phyloP scores from a whole-genome alignment of 2,888 invertebrate species.

The Synergus umbraculus region DNA sequence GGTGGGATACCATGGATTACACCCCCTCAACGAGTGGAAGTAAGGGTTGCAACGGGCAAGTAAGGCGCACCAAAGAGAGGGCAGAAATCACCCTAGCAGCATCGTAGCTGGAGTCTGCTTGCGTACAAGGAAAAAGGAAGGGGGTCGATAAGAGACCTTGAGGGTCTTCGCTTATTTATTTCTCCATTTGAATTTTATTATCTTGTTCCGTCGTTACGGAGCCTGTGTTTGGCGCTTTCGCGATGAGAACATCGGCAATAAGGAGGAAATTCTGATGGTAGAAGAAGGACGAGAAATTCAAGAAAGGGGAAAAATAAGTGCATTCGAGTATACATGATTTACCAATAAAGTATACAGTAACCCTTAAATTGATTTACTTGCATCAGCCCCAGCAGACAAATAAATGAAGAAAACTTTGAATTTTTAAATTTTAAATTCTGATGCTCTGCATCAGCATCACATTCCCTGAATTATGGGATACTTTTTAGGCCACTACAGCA shows the following conservation, averaged over 20 bases:
- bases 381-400: background rate
- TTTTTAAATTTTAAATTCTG: background rate
- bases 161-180: slow-evolving; percentile 65
- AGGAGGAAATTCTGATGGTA: background rate
- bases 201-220: slow-evolving; percentile 67
- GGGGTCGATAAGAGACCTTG: slow-evolving; percentile 59
- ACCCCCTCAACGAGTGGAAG: slow-evolving; percentile 64
- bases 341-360: background rate
- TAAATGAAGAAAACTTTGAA: background rate
- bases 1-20: slow-evolving; percentile 62
- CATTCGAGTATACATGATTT: slow-evolving; percentile 15
- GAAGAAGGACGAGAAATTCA: background rate
- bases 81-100: slow-evolving; percentile 62
- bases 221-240: slow-evolving; percentile 47
- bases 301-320: slow-evolving; percentile 9
- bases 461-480: background rate
- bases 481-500: background rate
- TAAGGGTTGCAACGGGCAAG: slow-evolving; percentile 74
- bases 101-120: slow-evolving; percentile 45
- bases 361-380: background rate
- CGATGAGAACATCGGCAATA: slow-evolving; percentile 39
- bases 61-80: slow-evolving; percentile 65
- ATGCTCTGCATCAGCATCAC: background rate
- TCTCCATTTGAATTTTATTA: slow-evolving; percentile 76
- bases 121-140: slow-evolving; percentile 53